Conservation (phyloP, 2,888 invertebrate species). For the Drosophila histrio region DNA sequence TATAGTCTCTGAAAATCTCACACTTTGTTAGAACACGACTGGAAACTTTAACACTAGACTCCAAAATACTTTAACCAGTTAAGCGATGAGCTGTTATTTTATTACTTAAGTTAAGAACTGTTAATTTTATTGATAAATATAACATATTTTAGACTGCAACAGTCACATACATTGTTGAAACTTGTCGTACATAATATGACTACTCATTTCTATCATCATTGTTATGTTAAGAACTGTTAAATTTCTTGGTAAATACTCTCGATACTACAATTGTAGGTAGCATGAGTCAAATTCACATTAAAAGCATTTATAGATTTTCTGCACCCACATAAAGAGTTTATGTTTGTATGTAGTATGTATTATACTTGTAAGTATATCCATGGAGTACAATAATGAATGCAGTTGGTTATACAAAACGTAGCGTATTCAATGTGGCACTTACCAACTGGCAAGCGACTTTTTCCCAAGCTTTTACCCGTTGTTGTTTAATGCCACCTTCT, state of each 20-base stretch:
- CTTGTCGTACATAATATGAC: too few species aligned
- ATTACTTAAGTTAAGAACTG: too few species aligned
- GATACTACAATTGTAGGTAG: not conserved
- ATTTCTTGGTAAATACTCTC: not conserved
- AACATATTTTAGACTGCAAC: too few species aligned
- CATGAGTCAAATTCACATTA: not conserved
- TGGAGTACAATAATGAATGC: conserved; percentile 6
- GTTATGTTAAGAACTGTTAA: not conserved
- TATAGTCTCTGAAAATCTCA: too few species aligned
- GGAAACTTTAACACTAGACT: too few species aligned
- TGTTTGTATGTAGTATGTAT: too few species aligned
- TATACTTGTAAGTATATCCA: not conserved
- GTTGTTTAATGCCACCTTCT: conserved; percentile 15
- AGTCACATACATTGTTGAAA: too few species aligned
- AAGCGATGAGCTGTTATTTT: too few species aligned
- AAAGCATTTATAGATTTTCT: conserved; percentile 22
- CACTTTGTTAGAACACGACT: too few species aligned
- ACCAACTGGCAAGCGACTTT: conserved; percentile 22
- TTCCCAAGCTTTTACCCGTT: conserved; percentile 42
- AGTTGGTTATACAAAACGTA: conserved; percentile 1
- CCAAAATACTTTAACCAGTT: too few species aligned
- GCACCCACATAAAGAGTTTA: conserved; percentile 8
- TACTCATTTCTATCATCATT: too few species aligned
- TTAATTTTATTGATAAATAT: not conserved
- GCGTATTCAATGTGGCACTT: conserved; percentile 27